Percentiles rank a stretch among this genome's conserved stretches.
Conservation (phyloP, 2,888 invertebrate genomes). For the Eledona agricola region DNA sequence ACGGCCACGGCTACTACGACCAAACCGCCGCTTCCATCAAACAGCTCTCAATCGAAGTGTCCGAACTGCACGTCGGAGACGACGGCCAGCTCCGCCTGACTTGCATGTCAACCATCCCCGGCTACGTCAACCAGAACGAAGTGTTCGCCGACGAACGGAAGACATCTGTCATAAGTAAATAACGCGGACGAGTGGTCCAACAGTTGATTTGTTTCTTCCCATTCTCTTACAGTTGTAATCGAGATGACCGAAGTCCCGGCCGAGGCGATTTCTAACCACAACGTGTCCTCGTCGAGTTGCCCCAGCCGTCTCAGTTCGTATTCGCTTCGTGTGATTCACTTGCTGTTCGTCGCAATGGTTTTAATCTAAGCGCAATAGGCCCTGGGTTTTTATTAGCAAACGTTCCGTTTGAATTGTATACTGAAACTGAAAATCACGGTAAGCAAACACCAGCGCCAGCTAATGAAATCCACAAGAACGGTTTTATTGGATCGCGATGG, state of each 20-base stretch:
- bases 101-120: slow-evolving; percentile 81
- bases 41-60: slow-evolving; percentile 77
- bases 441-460: slow-evolving; percentile 5
- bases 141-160: slow-evolving; percentile 79
- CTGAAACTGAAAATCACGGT: too few relatives aligned
- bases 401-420: too few relatives aligned
- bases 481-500: slow-evolving; percentile 8
- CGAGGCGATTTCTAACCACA: slow-evolving; percentile 37
- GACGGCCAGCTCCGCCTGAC: slow-evolving; percentile 77
- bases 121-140: slow-evolving; percentile 75
- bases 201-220: slow-evolving; percentile 2
- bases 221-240: slow-evolving; percentile 48
- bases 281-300: slow-evolving; percentile 30
- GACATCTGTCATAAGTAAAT: slow-evolving; percentile 74
- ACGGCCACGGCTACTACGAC: slow-evolving; percentile 65
- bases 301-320: slow-evolving; percentile 7
- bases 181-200: not conserved
- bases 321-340: slow-evolving; percentile 14
- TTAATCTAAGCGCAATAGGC: slow-evolving; percentile 11
- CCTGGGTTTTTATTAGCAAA: too few relatives aligned
- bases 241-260: slow-evolving; percentile 51
- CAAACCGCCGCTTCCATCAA: slow-evolving; percentile 68
- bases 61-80: slow-evolving; percentile 74
- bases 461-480: slow-evolving; percentile 11
- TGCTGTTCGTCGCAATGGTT: slow-evolving; percentile 18